Percentiles rank a stretch among this genome's conserved stretches.
Conservation (phyloP, 1,140 invertebrate genomes). For the Grapholita molesta region DNA sequence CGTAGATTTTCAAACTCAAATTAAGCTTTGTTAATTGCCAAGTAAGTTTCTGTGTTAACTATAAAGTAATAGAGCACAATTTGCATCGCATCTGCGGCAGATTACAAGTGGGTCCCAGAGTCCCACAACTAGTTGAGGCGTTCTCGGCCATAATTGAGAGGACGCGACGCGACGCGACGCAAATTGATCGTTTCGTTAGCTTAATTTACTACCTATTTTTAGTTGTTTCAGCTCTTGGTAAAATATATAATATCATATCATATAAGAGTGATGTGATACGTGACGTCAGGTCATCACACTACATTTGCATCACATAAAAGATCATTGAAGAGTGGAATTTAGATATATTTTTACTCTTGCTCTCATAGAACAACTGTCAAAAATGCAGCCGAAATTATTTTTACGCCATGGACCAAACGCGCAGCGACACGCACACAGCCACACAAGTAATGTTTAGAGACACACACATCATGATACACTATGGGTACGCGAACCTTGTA, state of each 20-base stretch:
- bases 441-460: too few relatives aligned
- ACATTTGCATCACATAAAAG: too few relatives aligned
- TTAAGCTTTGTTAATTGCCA: neutral
- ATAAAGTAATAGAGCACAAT: neutral
- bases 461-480: too few relatives aligned
- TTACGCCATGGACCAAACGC: too few relatives aligned
- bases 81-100: neutral
- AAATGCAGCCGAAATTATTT: too few relatives aligned
- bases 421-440: too few relatives aligned
- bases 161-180: neutral
- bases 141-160: slow-evolving; percentile 7
- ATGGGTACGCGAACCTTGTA: too few relatives aligned
- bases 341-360: too few relatives aligned
- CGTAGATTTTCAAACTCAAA: neutral
- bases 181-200: slow-evolving; percentile 12
- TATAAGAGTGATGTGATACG: neutral
- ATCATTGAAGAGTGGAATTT: too few relatives aligned
- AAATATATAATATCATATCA: neutral
- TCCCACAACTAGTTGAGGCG: slow-evolving; percentile 7
- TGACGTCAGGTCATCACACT: too few relatives aligned
- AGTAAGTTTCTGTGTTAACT: neutral
- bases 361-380: too few relatives aligned
- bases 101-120: slow-evolving; percentile 5
- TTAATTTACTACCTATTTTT: neutral
- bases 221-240: neutral